Evolutionary conservation across 2,113 vertebrate genomes (phyloP).

Genomic region (Sander lucioperca): DNA sequence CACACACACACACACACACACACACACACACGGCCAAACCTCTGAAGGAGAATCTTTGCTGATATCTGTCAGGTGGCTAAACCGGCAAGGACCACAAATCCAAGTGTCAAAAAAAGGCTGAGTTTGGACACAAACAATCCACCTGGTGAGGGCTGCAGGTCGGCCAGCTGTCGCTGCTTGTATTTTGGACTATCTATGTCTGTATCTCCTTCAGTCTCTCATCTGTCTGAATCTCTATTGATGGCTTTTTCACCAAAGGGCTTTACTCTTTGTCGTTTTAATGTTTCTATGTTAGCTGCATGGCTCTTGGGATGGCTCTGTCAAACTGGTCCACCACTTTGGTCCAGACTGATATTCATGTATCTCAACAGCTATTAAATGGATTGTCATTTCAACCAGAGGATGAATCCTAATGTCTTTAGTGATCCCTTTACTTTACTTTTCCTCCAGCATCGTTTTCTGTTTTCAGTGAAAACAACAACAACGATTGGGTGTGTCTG

Average conservation of each 20-base stretch:
- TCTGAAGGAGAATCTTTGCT: constrained; percentile 45
- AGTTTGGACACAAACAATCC: constrained; percentile 48
- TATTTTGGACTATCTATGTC: neutral
- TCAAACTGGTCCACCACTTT: neutral
- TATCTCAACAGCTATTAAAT: neutral
- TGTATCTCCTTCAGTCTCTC: constrained; percentile 17
- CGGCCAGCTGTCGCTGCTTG: constrained; percentile 7
- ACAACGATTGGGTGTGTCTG: neutral
- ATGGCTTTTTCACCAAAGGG: neutral
- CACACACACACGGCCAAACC: constrained; percentile 8
- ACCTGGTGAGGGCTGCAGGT: constrained; percentile 39
- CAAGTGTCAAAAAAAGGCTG: constrained; percentile 41
- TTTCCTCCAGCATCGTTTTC: neutral
- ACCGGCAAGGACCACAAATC: constrained; percentile 47
- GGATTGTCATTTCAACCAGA: neutral
- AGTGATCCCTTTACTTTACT: neutral
- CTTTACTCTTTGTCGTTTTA: neutral
- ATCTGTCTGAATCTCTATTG: constrained; percentile 6
- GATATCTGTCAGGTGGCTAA: constrained; percentile 39
- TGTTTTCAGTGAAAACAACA: neutral
- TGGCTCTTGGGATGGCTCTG: neutral
- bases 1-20: neutral
- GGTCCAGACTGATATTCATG: neutral
- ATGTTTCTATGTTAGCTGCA: neutral
- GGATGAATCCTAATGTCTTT: neutral